phyloP scores from a whole-genome alignment of 2,113 vertebrate genomes.

The Eonycteris spelaea region DNA sequence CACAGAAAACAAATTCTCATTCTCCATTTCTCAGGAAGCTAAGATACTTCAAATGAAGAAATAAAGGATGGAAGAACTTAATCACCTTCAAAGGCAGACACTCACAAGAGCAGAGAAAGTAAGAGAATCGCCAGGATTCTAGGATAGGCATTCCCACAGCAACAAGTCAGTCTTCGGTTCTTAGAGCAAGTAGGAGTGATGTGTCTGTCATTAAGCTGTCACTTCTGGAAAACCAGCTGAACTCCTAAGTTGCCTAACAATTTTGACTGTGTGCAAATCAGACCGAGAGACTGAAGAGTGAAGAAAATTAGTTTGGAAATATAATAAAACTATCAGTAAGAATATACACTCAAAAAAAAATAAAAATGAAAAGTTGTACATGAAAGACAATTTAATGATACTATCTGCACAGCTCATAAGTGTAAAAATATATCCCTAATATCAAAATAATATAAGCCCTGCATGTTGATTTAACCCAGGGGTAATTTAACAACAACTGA shows the following conservation, averaged over 20 bases:
- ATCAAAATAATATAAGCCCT: background rate
- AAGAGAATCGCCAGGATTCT: background rate
- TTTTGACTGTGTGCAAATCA: background rate
- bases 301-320: background rate
- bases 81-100: background rate
- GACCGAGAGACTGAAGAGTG: background rate
- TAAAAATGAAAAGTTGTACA: background rate
- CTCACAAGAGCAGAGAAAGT: background rate
- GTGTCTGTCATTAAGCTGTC: fast-evolving
- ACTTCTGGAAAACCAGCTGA: background rate
- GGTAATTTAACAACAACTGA: background rate
- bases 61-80: too few species aligned
- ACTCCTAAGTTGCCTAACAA: background rate
- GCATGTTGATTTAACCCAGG: background rate
- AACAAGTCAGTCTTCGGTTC: background rate
- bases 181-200: background rate
- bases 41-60: background rate
- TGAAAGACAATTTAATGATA: background rate
- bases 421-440: background rate
- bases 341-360: background rate
- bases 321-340: background rate
- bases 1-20: background rate
- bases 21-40: background rate
- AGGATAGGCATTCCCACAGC: background rate
- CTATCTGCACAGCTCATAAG: background rate